phyloP scores from a whole-genome alignment of 2,888 invertebrate genomes.

The Drosophila neotestacea region DNA sequence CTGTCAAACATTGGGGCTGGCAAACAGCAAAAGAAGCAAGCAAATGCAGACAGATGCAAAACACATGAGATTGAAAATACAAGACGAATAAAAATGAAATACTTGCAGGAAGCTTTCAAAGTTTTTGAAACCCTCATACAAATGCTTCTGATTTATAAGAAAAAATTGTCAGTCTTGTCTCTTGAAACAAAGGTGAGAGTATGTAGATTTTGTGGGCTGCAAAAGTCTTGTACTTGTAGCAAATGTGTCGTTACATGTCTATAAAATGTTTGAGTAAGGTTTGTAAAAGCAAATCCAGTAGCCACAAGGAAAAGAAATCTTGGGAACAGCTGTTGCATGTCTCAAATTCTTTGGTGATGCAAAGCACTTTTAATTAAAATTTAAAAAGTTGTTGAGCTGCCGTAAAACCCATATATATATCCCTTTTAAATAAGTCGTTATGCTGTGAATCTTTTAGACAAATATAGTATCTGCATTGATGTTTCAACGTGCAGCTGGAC shows the following conservation, averaged over 20 bases:
- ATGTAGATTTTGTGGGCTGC: not conserved
- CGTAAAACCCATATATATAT: conserved; percentile 31
- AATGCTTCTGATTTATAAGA: conserved; percentile 12
- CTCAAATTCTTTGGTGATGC: conserved; percentile 22
- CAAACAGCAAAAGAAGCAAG: conserved; percentile 35
- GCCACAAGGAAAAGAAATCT: not conserved
- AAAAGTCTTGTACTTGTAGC: not conserved
- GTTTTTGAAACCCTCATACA: not conserved
- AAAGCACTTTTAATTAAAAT: conserved; percentile 56
- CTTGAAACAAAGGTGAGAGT: not conserved
- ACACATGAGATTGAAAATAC: conserved; percentile 3
- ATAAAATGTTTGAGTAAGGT: not conserved
- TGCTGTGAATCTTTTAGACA: not conserved
- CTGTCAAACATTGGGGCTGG: conserved; percentile 20
- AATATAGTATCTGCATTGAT: not conserved
- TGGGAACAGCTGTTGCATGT: conserved; percentile 28
- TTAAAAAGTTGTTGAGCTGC: conserved; percentile 23
- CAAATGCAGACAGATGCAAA: conserved; percentile 8
- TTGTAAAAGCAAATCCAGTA: conserved; percentile 8
- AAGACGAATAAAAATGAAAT: conserved; percentile 1
- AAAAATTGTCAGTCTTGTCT: conserved; percentile 3
- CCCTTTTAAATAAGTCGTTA: not conserved
- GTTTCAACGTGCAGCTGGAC: not conserved
- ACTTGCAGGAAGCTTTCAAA: not conserved
- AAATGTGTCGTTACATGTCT: not conserved